A percentile compares a stretch with the other conserved stretches of the same genome.
Conservation (phyloP, 2,888 invertebrate species). For the Acleris emargana region DNA sequence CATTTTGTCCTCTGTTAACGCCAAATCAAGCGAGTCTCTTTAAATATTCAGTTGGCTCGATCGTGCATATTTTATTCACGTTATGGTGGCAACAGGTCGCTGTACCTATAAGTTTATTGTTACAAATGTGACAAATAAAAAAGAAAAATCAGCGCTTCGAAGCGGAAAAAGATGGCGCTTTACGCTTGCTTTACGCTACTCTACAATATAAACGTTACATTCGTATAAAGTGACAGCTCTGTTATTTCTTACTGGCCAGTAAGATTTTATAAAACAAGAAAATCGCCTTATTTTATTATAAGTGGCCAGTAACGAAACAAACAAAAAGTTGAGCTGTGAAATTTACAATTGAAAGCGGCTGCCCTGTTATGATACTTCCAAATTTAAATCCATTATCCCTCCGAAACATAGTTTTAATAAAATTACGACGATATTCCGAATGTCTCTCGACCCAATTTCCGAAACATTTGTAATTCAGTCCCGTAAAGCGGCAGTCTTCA, state of each 20-base stretch:
- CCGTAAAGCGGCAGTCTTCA: conserved; percentile 39
- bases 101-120: conserved; percentile 5
- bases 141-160: conserved; percentile 16
- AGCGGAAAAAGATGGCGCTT: neutral
- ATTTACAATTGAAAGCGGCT: conserved; percentile 29
- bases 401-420: conserved; percentile 47
- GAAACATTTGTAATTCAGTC: conserved; percentile 53
- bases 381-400: conserved; percentile 34
- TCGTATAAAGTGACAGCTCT: too few species aligned
- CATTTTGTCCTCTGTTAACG: conserved; percentile 73
- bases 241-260: too few species aligned
- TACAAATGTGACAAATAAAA: conserved; percentile 25
- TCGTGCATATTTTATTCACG: conserved; percentile 25
- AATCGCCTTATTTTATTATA: neutral
- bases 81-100: conserved; percentile 33
- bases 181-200: neutral
- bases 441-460: conserved; percentile 48
- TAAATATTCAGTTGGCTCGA: conserved; percentile 35
- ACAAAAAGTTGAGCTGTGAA: conserved; percentile 22
- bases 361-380: conserved; percentile 26
- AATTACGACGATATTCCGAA: conserved; percentile 48
- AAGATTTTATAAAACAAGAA: too few species aligned
- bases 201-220: neutral
- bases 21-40: conserved; percentile 66
- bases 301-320: conserved; percentile 17